Evolutionary conservation across 2,888 invertebrate genomes (phyloP).

Genomic region (Tiphia femorata): DNA sequence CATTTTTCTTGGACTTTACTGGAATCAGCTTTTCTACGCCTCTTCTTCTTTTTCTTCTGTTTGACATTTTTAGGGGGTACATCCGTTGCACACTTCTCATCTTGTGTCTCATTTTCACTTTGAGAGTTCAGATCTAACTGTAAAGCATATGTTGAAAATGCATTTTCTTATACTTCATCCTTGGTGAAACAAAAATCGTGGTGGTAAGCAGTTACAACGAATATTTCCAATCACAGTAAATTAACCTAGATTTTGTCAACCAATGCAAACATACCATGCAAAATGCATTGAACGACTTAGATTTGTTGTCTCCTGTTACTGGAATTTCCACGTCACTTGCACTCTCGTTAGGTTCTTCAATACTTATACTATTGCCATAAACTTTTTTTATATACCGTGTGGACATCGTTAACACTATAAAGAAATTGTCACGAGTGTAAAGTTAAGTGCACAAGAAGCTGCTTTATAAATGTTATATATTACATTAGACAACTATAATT

Average conservation of each 20-base stretch:
- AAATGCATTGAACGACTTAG: constrained; percentile 76
- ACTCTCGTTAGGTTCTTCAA: constrained; percentile 70
- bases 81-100: constrained; percentile 55
- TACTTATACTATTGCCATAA: constrained; percentile 73
- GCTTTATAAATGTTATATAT: too few species aligned
- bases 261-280: constrained; percentile 74
- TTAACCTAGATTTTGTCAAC: too few species aligned
- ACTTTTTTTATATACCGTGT: constrained; percentile 77
- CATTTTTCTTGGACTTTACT: constrained; percentile 44
- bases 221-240: too few species aligned
- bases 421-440: too few species aligned
- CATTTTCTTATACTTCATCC: background rate
- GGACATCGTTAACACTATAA: too few species aligned
- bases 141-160: too few species aligned
- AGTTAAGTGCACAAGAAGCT: too few species aligned
- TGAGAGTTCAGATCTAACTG: constrained; percentile 79
- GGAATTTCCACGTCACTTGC: constrained; percentile 72
- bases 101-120: constrained; percentile 70
- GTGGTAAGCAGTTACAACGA: background rate
- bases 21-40: constrained; percentile 69
- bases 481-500: too few species aligned
- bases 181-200: constrained; percentile 2
- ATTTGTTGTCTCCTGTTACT: constrained; percentile 70
- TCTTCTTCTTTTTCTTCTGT: constrained; percentile 78
- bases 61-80: too few species aligned